A percentile compares a stretch with the other conserved stretches of the same genome.
These are phyloP conservation scores for Hermaeophaga mercurialis DNA, from an alignment of 2,888 invertebrate species.

Conservation along the genomic window DNA sequence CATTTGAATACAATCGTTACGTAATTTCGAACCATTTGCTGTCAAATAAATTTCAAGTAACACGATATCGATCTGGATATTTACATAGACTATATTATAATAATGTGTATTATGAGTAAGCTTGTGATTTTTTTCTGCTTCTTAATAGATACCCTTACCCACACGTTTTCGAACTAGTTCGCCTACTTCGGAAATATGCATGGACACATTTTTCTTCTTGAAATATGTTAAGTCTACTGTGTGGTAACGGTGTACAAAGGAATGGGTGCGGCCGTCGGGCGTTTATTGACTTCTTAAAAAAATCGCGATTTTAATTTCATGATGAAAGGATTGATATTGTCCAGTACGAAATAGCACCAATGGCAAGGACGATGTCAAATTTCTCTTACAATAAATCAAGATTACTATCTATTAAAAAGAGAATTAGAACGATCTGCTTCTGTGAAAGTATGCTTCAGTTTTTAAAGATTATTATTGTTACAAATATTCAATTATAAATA, in stretches of 20 bases:
- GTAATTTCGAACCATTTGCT: conserved; percentile 20
- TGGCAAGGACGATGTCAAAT: conserved; percentile 14
- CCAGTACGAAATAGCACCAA: not conserved
- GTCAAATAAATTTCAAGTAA: conserved; percentile 23
- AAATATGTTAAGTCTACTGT: conserved; percentile 24
- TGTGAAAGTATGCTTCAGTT: no score
- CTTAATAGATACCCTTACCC: conserved; percentile 36
- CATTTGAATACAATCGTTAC: conserved; percentile 25
- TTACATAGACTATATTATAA: conserved; percentile 30
- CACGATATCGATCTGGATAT: conserved; percentile 28
- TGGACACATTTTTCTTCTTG: conserved; percentile 14
- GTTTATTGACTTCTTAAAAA: conserved; percentile 19
- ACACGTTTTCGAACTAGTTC: conserved; percentile 36
- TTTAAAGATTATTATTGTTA: no score
- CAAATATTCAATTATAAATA: no score
- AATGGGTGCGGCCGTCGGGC: conserved; percentile 19
- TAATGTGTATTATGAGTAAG: conserved; percentile 32
- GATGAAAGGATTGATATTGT: conserved; percentile 20
- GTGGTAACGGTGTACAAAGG: conserved; percentile 23
- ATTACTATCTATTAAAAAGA: no score
- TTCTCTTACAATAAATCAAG: no score
- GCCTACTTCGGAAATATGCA: conserved; percentile 34
- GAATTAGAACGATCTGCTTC: no score
- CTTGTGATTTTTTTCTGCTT: conserved; percentile 30
- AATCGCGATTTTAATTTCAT: conserved; percentile 7